Base-by-base conservation (phyloP, 2,797 vertebrate genomes). In the Denticeps clupeoides region DNA sequence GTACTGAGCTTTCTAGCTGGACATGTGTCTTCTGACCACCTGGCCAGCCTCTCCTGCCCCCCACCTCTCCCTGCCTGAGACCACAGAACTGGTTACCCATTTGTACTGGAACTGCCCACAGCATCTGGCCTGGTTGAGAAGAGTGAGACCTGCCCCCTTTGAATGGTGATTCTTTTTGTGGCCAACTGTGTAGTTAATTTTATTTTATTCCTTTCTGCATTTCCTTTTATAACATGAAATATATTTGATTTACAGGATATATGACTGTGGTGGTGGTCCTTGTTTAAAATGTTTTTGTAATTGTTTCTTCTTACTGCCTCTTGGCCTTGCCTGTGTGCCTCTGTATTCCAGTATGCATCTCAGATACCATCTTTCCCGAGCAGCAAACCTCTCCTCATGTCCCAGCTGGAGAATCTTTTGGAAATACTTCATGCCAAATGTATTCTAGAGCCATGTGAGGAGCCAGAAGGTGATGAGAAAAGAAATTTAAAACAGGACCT, bases 61-160 rank as follows among this genome's bases (percentile, higher is more conserved):
- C 72, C 92, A 99, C 63, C 97, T 97, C 59, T 81, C 72, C 5
- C 62, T 78, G 47, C 77, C 79, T 0, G 80, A 83, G 0, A 85
- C 73, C 42, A 78, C 61, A 5, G 71, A 64, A 15, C 55, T 84
- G 45, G 74, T 97, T 46, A 93, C 95, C 10, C 87, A 88, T 47
- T 68, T 81, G 49, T 77, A 79, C 13, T 99, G 93, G 92, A 99
- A 97, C 50, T 56, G 65, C 1, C 52, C 72, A 0, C 65, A 75
- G 21, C 91, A 97, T 51, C 74, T 93, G 60, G 68, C 77, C 41
- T 97, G 93, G 91, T 70, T 99, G 10, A 87, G 67, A n/a, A 74
- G 82, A 82, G 52, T 85, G 92, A 78, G 79, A 86, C 51, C 76
- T 78, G 40, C 77, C 78, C 0, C 71, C 81, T 0, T 15, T 47